A percentile compares a stretch with the other conserved stretches of the same genome.
Evolutionary conservation across 1,140 invertebrate genomes (phyloP).

Genomic region (Bilobella aurantiaca): DNA sequence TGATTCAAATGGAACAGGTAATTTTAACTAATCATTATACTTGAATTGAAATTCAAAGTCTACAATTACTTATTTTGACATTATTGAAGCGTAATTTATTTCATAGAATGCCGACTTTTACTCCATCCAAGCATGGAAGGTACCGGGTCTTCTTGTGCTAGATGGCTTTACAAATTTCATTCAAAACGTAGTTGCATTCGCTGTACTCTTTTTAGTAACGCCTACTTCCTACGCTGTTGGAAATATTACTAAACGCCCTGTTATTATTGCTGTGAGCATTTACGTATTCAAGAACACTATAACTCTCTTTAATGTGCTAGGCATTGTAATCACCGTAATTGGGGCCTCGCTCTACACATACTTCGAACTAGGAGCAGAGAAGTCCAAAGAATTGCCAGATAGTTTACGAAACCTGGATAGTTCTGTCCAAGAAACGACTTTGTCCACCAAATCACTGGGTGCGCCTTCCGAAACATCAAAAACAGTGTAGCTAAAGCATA

Average conservation of each 20-base stretch:
- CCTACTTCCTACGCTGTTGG: constrained; percentile 2
- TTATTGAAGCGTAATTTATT: too few relatives aligned
- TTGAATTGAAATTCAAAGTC: background rate
- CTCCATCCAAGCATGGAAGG: background rate
- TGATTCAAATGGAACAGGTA: background rate
- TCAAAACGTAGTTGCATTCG: constrained; percentile 1
- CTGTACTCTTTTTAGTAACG: background rate
- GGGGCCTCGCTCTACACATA: background rate
- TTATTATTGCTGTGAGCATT: background rate
- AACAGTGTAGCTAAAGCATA: too few relatives aligned
- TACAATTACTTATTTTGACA: background rate
- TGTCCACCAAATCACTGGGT: too few relatives aligned
- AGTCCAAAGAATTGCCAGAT: background rate
- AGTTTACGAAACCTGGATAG: too few relatives aligned
- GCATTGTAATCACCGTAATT: background rate
- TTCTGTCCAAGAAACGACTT: too few relatives aligned
- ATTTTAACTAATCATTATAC: background rate
- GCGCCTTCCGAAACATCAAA: too few relatives aligned
- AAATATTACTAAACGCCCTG: background rate
- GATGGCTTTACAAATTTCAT: constrained; percentile 5
- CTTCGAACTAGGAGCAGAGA: background rate
- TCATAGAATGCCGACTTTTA: too few relatives aligned
- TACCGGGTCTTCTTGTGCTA: background rate
- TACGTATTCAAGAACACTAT: background rate
- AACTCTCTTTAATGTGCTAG: background rate